Base-by-base conservation (phyloP, 2,113 vertebrate species). In the Cettia cetti region DNA sequence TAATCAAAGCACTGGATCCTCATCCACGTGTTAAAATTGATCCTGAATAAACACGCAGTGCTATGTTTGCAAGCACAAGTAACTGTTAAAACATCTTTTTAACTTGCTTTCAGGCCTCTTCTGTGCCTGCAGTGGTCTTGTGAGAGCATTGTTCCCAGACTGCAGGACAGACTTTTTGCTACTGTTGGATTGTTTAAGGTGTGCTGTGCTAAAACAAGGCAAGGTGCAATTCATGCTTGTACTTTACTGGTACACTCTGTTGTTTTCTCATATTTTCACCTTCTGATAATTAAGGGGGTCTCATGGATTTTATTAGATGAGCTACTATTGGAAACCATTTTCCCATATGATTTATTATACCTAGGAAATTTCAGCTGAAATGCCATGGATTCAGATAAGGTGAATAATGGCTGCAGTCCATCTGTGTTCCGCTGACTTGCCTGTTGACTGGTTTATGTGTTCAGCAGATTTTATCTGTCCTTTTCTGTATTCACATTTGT, bases 401-500 rank as follows among this genome's bases (percentile, higher is more conserved):
- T 91, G 74, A 95, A 83, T 84, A 83, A 89, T 84, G 78, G 65
- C 81, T 87, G 75, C 40, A 56, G 74, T 53, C 91, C 86, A 31
- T 91, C 81, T 95, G 91, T 53, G 69, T 78, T 87, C 86, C 4
- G 0, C 91, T 86, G 81, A 72, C 83, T 95, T 95, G 64, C 83
- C 80, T 82, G 83, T 78, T 95, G 94, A 86, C 86, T 82, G 57
- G 42, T 92, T 96, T 94, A 84, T 86, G 77, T 78, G 81, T 81
- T 91, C 77, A 84, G 86, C 77, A 95, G 81, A 92, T 96, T 94
- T 96, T 82, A 94, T 95, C 83, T 94, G 52, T 84, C 94, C 81
- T 91, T 91, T 92, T 78, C 77, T 89, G 89, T 85, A 84, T 75
- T 87, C 95, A 76, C 10, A 15, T 97, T 96, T 95, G 94, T 95